phyloP scores from a whole-genome alignment of 2,797 vertebrate genomes.

The Cetoscarus ocellatus region DNA sequence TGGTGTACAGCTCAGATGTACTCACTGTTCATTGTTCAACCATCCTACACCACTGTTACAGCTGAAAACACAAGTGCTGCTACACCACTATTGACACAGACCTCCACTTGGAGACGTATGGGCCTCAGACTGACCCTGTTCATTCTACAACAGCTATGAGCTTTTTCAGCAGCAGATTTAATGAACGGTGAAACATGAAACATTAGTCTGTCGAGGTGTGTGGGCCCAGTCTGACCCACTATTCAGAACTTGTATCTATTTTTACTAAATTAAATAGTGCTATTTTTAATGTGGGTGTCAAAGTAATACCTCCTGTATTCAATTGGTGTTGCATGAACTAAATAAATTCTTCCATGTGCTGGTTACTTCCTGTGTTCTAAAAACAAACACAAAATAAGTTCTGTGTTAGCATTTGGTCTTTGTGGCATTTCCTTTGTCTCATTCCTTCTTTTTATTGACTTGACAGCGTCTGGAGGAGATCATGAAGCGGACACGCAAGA shows the following conservation, averaged over 20 bases:
- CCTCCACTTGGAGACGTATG: slow-evolving; percentile 16
- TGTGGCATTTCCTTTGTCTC: not conserved
- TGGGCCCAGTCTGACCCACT: slow-evolving; percentile 8
- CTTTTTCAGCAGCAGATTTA: not conserved
- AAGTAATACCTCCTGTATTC: not conserved
- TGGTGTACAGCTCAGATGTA: not conserved
- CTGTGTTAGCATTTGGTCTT: not conserved
- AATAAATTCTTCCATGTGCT: slow-evolving; percentile 4
- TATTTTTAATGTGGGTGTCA: not conserved
- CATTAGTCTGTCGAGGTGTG: slow-evolving; percentile 1
- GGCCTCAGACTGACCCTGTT: not conserved
- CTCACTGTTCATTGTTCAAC: not conserved
- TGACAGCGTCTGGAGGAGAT: slow-evolving; percentile 96
- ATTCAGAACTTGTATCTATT: not conserved
- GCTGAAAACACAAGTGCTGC: slow-evolving; percentile 36
- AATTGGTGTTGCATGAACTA: not conserved
- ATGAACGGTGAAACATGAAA: slow-evolving; percentile 16
- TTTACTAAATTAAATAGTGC: not conserved
- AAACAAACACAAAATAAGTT: not conserved
- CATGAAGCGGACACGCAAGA: slow-evolving; percentile 98
- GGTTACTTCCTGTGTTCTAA: not conserved
- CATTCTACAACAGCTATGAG: slow-evolving; percentile 5
- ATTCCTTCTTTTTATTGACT: slow-evolving; percentile 17
- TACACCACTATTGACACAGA: slow-evolving; percentile 21
- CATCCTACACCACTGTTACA: slow-evolving; percentile 27